Percentiles rank a stretch among this genome's conserved stretches.
Conservation (phyloP, 2,113 vertebrate species). For the Eretmochelys imbricata region DNA sequence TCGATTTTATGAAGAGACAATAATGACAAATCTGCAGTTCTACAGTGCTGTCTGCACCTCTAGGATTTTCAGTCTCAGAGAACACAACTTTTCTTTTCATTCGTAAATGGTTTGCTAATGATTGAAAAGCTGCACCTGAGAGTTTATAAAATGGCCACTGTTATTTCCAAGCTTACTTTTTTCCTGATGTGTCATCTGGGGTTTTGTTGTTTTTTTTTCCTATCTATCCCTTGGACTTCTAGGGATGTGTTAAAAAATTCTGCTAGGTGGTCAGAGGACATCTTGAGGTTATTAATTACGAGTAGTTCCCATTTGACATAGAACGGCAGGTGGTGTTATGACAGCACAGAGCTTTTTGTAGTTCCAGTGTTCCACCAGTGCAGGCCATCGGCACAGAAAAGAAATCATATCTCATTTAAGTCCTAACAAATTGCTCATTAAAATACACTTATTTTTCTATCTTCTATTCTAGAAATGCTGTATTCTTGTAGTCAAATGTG, state of each 20-base stretch:
- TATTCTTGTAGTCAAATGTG: neutral
- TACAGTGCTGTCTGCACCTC: neutral
- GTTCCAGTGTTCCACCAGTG: neutral
- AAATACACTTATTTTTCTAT: neutral
- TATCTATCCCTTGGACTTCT: neutral
- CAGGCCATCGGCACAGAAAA: neutral
- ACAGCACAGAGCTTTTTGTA: neutral
- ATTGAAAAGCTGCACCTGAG: neutral
- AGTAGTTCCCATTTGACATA: constrained; percentile 13
- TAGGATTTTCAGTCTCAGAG: neutral
- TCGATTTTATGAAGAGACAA: neutral
- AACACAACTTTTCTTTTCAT: neutral
- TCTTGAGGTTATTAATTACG: constrained; percentile 9
- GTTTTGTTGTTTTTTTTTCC: neutral
- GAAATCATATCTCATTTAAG: neutral
- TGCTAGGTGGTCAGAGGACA: neutral
- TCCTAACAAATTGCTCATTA: neutral
- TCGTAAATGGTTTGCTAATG: neutral
- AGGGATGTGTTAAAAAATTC: neutral
- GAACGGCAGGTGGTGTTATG: neutral
- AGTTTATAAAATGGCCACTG: neutral
- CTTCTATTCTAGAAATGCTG: neutral
- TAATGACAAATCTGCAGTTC: rapidly evolving
- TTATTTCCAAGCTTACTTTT: neutral
- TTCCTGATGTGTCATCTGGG: neutral